Evolutionary conservation across 2,888 invertebrate species (phyloP).

Genomic region (Agrilus mali): DNA sequence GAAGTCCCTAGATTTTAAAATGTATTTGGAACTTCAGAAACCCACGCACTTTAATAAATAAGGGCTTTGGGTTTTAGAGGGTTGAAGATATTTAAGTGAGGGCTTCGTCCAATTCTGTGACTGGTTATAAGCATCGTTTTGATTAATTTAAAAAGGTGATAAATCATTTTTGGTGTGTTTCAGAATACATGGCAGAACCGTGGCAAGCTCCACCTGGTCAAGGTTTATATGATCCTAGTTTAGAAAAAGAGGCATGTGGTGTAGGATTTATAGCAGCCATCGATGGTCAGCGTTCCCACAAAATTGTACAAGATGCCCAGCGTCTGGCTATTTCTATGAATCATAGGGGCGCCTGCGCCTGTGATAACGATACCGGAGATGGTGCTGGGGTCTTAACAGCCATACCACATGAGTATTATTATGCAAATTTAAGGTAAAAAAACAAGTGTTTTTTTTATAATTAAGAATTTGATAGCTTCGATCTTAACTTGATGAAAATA

Average conservation of each 20-base stretch:
- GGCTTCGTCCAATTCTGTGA: no score
- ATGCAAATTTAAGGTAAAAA: conserved; percentile 68
- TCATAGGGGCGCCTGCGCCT: conserved; percentile 97
- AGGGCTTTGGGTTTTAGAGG: no score
- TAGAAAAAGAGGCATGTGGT: conserved; percentile 96
- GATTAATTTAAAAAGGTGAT: no score
- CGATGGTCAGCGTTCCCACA: conserved; percentile 86
- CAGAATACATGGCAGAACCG: conserved; percentile 32
- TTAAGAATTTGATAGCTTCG: no score
- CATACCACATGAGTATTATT: conserved; percentile 91
- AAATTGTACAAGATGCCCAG: conserved; percentile 95
- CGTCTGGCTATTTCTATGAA: conserved; percentile 94
- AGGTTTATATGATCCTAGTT: conserved; percentile 92
- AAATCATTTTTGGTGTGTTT: no score
- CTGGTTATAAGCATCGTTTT: no score
- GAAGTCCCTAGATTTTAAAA: no score
- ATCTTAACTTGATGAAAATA: no score
- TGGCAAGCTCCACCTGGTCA: conserved; percentile 77
- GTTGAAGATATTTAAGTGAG: no score
- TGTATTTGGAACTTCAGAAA: no score
- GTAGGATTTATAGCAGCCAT: conserved; percentile 99
- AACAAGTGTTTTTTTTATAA: no score
- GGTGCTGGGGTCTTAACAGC: conserved; percentile 96
- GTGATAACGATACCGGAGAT: conserved; percentile 99
- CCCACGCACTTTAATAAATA: no score